Percentiles rank a stretch among this genome's conserved stretches.
Evolutionary conservation across 2,888 invertebrate species (phyloP).

Genomic region (Sicus ferrugineus): DNA sequence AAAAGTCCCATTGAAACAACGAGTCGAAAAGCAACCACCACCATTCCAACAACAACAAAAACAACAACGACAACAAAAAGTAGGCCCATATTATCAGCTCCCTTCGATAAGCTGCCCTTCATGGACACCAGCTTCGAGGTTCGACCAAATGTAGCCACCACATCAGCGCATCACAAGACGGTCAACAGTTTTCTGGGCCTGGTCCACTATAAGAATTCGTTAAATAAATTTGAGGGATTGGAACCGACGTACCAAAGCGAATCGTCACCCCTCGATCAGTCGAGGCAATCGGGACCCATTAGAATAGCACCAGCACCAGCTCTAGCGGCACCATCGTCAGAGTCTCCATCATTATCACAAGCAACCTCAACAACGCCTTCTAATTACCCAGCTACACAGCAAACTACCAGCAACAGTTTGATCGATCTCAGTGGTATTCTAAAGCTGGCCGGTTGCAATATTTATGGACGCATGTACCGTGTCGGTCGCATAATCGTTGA

Average conservation of each 20-base stretch:
- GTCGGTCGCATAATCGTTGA: constrained; percentile 84
- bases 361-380: constrained; percentile 16
- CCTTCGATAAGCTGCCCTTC: constrained; percentile 61
- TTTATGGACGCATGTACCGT: constrained; percentile 87
- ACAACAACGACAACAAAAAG: constrained; percentile 41
- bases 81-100: constrained; percentile 51
- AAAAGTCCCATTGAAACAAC: too few relatives aligned
- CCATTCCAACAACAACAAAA: constrained; percentile 35
- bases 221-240: constrained; percentile 51
- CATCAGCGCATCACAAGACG: constrained; percentile 3
- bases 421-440: constrained; percentile 68
- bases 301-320: constrained; percentile 31
- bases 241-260: constrained; percentile 36
- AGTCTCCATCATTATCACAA: constrained; percentile 34
- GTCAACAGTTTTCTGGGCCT: constrained; percentile 47
- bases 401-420: constrained; percentile 45
- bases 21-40: constrained; percentile 43
- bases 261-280: background rate
- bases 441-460: constrained; percentile 87
- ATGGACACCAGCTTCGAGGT: constrained; percentile 61
- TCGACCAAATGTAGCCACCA: constrained; percentile 45
- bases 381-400: constrained; percentile 11
- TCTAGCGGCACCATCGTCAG: constrained; percentile 31
- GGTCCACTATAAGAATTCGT: constrained; percentile 47
- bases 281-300: constrained; percentile 30